Conservation (phyloP, 2,888 invertebrate genomes). For the Quadriops clusia region DNA sequence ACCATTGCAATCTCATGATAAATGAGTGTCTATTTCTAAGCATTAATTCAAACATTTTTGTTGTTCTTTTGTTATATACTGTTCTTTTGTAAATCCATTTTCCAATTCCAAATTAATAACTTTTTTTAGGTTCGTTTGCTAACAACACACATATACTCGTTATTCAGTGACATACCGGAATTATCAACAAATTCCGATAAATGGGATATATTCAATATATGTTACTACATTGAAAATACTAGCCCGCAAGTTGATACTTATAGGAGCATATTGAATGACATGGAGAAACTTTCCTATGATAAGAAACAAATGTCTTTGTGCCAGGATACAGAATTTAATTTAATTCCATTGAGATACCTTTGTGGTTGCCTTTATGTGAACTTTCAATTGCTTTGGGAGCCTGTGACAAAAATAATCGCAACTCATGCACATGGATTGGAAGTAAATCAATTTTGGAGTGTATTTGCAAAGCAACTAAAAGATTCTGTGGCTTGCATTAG, state of each 20-base stretch:
- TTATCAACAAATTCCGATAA: constrained; percentile 32
- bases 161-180: constrained; percentile 45
- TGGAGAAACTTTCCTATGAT: constrained; percentile 62
- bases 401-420: constrained; percentile 61
- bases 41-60: no score
- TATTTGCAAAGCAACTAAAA: constrained; percentile 50
- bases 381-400: constrained; percentile 83
- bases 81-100: constrained; percentile 8
- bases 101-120: not conserved
- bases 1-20: no score
- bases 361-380: constrained; percentile 75
- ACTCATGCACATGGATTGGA: constrained; percentile 56
- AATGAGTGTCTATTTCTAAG: no score
- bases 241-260: constrained; percentile 66
- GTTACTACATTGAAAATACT: constrained; percentile 59
- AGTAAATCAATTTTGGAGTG: constrained; percentile 57
- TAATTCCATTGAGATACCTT: constrained; percentile 63
- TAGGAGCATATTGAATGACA: constrained; percentile 58
- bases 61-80: constrained; percentile 6
- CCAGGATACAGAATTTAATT: constrained; percentile 45
- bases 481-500: constrained; percentile 40
- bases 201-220: constrained; percentile 52
- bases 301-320: constrained; percentile 42
- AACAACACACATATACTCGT: constrained; percentile 60
- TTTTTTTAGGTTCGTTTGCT: constrained; percentile 51